These are phyloP conservation scores for Phalacrocorax aristotelis DNA, from an alignment of 2,113 vertebrate genomes.

Conservation along the genomic window DNA sequence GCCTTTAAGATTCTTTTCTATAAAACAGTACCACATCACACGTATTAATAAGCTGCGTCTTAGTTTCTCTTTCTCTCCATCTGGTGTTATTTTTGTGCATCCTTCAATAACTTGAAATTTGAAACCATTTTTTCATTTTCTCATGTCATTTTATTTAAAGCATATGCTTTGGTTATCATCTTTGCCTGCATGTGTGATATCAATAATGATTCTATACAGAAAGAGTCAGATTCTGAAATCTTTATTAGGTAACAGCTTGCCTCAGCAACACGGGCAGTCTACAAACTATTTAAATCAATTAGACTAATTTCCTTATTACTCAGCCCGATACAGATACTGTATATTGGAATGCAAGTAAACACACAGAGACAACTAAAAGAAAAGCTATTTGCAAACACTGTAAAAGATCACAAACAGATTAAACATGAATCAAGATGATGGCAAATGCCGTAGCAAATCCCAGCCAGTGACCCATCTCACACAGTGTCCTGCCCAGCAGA, in stretches of 20 bases:
- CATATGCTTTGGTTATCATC: conserved; percentile 55
- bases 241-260: conserved; percentile 55
- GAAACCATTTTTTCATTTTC: conserved; percentile 55
- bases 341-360: not conserved
- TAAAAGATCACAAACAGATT: not conserved
- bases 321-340: not conserved
- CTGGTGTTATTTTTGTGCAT: conserved; percentile 8
- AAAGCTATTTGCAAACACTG: conserved; percentile 2
- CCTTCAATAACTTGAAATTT: conserved; percentile 20
- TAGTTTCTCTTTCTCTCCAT: conserved; percentile 51
- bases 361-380: not conserved
- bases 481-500: not conserved
- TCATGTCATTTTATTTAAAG: conserved; percentile 24
- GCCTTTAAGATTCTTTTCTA: not conserved
- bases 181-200: conserved; percentile 49
- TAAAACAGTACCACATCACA: not conserved
- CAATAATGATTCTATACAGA: conserved; percentile 34
- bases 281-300: conserved; percentile 53
- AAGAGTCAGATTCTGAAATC: conserved; percentile 31
- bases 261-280: conserved; percentile 28
- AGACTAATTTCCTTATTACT: conserved; percentile 45
- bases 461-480: not conserved
- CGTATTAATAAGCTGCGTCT: not conserved
- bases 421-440: not conserved
- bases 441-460: accelerated